These are phyloP conservation scores for Scaptomyza polygonia DNA, from an alignment of 2,888 invertebrate species.

Conservation along the genomic window DNA sequence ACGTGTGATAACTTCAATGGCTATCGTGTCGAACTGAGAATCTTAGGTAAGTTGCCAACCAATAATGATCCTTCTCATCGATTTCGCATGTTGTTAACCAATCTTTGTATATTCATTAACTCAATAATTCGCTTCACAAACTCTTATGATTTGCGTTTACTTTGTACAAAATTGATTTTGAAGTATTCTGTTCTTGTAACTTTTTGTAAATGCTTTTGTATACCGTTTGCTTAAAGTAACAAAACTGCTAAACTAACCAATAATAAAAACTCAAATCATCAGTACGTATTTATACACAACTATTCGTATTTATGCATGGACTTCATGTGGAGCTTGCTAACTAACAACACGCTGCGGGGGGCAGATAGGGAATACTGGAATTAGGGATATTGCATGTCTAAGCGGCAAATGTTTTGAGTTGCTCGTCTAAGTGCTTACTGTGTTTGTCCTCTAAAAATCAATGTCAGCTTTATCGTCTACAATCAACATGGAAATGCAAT, in stretches of 20 bases:
- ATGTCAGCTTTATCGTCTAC: conserved; percentile 18
- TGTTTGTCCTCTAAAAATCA: conserved; percentile 39
- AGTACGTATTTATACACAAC: neutral
- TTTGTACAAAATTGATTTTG: conserved; percentile 22
- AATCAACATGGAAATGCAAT: conserved; percentile 42
- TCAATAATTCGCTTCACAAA: conserved; percentile 27
- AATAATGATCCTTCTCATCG: neutral
- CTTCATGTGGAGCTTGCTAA: conserved; percentile 33
- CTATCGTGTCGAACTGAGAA: conserved; percentile 90
- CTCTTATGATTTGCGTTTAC: conserved; percentile 50
- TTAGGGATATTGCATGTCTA: conserved; percentile 40
- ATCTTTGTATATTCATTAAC: conserved; percentile 12
- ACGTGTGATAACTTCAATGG: conserved; percentile 89
- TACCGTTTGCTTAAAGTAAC: conserved; percentile 47
- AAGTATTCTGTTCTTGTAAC: conserved; percentile 34
- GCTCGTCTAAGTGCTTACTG: conserved; percentile 39
- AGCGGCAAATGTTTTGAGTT: conserved; percentile 6
- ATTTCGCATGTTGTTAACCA: conserved; percentile 37
- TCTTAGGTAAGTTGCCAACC: conserved; percentile 86
- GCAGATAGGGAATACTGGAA: conserved; percentile 2
- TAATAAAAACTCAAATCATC: conserved; percentile 23
- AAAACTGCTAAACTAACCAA: conserved; percentile 53
- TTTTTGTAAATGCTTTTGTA: conserved; percentile 40
- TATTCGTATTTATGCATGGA: conserved; percentile 36
- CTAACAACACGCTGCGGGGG: conserved; percentile 30